Percentiles rank a stretch among this genome's conserved stretches.
Conservation (phyloP, 2,888 invertebrate species). For the Hedya salicella region DNA sequence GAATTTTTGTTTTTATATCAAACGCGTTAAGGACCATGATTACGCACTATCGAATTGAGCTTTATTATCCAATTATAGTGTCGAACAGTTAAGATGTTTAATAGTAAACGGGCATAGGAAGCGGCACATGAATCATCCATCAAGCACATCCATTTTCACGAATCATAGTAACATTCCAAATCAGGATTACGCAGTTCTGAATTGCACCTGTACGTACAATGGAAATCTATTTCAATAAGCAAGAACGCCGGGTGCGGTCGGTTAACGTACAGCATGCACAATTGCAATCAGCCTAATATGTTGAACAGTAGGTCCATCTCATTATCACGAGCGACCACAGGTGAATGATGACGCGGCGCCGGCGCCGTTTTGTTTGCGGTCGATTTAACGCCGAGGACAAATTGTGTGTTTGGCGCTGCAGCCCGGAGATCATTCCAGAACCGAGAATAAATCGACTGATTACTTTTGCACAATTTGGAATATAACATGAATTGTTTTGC, state of each 20-base stretch:
- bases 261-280: slow-evolving; percentile 62
- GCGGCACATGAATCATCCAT: neutral
- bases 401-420: slow-evolving; percentile 81
- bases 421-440: slow-evolving; percentile 75
- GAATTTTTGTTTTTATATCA: neutral
- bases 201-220: slow-evolving; percentile 44
- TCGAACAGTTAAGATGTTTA: neutral
- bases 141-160: slow-evolving; percentile 5
- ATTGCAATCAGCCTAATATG: slow-evolving; percentile 84
- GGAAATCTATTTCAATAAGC: slow-evolving; percentile 64
- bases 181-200: slow-evolving; percentile 17
- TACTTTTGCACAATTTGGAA: slow-evolving; percentile 69
- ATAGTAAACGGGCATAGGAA: neutral
- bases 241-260: slow-evolving; percentile 62
- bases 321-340: slow-evolving; percentile 83
- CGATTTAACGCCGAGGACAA: slow-evolving; percentile 83
- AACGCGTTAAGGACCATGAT: neutral
- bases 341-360: slow-evolving; percentile 79
- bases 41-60: neutral
- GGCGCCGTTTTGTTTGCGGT: slow-evolving; percentile 83
- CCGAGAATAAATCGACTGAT: slow-evolving; percentile 70
- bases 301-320: slow-evolving; percentile 83
- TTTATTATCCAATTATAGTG: neutral
- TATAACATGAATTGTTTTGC: slow-evolving; percentile 63
- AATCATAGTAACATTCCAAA: slow-evolving; percentile 22